Conservation (phyloP, 2,888 invertebrate species). For the Hydriomena furcata region DNA sequence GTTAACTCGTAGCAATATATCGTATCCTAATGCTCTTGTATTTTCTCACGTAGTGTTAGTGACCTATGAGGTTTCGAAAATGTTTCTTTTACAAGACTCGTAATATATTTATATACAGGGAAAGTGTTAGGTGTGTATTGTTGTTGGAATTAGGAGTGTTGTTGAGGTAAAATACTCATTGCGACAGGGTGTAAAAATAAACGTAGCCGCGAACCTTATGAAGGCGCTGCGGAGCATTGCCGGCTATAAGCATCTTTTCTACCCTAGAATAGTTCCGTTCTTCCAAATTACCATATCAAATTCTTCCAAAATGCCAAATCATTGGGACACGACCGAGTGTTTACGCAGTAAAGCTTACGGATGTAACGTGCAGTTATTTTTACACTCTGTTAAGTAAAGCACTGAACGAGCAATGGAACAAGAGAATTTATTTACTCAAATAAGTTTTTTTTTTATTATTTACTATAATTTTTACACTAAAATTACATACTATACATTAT, state of each 20-base stretch:
- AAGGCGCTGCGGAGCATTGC: conserved; percentile 31
- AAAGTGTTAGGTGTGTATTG: conserved; percentile 81
- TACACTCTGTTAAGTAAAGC: conserved; percentile 75
- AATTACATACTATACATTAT: conserved; percentile 71
- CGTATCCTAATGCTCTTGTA: conserved; percentile 81
- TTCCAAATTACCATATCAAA: conserved; percentile 33
- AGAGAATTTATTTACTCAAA: conserved; percentile 83
- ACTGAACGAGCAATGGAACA: conserved; percentile 82
- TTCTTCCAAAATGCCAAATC: conserved; percentile 36
- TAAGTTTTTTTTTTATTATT: conserved; percentile 73
- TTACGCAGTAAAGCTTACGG: conserved; percentile 33
- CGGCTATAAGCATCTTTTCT: conserved; percentile 27
- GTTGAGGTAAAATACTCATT: conserved; percentile 81
- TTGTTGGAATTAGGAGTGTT: conserved; percentile 77
- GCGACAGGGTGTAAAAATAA: conserved; percentile 74
- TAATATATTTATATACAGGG: conserved; percentile 82
- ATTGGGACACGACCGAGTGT: conserved; percentile 44
- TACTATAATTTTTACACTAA: conserved; percentile 74
- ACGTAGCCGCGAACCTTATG: conserved; percentile 38
- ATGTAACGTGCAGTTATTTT: conserved; percentile 59
- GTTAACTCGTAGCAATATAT: conserved; percentile 83
- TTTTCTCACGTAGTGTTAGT: conserved; percentile 81
- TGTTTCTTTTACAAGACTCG: conserved; percentile 82
- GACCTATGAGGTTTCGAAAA: conserved; percentile 80
- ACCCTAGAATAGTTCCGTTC: conserved; percentile 46